These are phyloP conservation scores for Amblyopsis hoosieri DNA, from an alignment of 2,797 vertebrate species.

Conservation along the genomic window DNA sequence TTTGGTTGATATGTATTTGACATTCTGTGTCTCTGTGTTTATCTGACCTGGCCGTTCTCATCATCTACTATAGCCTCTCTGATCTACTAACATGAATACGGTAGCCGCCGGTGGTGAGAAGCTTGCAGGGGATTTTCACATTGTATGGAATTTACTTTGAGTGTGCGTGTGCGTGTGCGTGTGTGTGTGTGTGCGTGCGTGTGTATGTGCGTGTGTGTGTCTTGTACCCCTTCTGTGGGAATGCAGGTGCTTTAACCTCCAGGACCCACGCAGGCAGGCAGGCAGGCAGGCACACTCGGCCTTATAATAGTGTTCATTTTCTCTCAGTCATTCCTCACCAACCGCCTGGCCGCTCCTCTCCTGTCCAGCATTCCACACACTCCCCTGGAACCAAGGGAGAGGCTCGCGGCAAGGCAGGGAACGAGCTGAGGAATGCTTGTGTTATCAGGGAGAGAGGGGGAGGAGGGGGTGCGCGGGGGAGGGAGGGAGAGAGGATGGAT, in stretches of 20 bases:
- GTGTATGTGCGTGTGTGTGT: neutral
- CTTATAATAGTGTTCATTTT: constrained; percentile 78
- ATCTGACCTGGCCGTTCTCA: constrained; percentile 28
- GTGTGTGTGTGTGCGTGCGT: constrained; percentile 13
- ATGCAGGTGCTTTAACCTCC: constrained; percentile 53
- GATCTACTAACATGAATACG: constrained; percentile 35
- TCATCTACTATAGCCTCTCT: constrained; percentile 44
- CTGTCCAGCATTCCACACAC: constrained; percentile 74
- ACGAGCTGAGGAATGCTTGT: constrained; percentile 77
- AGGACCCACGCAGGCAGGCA: constrained; percentile 10
- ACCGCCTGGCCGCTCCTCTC: constrained; percentile 50
- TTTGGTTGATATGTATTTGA: neutral
- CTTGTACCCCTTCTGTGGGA: constrained; percentile 10
- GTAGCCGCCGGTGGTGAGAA: constrained; percentile 39
- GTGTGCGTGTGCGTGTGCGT: constrained; percentile 4
- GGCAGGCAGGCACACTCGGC: constrained; percentile 35
- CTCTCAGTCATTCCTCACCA: constrained; percentile 52
- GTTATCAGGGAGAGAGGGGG: constrained; percentile 70
- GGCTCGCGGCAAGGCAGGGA: constrained; percentile 71
- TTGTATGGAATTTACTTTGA: constrained; percentile 42
- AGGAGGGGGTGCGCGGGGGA: constrained; percentile 64
- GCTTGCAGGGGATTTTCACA: constrained; percentile 48
- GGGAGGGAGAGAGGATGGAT: constrained; percentile 58
- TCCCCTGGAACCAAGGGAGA: constrained; percentile 76
- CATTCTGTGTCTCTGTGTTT: constrained; percentile 10